phyloP scores from a whole-genome alignment of 2,888 invertebrate genomes.

The Resseliella maxima region DNA sequence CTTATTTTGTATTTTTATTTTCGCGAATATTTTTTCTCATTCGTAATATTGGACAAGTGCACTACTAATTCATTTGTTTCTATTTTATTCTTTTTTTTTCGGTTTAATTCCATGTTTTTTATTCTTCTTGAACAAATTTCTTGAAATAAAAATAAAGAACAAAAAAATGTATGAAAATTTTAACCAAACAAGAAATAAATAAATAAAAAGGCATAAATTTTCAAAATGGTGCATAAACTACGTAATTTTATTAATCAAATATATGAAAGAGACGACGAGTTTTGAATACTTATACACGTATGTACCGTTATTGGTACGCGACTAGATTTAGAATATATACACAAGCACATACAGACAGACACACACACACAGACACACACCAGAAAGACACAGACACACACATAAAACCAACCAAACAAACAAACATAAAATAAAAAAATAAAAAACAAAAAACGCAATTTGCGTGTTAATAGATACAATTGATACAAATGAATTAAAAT shows the following conservation, averaged over 20 bases:
- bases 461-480: neutral
- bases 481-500: neutral
- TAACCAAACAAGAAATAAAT: neutral
- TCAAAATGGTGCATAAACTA: constrained; percentile 20
- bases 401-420: neutral
- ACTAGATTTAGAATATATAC: constrained; percentile 17
- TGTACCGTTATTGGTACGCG: constrained; percentile 11
- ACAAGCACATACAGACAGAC: neutral
- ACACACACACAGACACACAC: no score
- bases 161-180: neutral
- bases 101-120: no score
- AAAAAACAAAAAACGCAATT: neutral
- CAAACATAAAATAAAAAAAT: neutral
- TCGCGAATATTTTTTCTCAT: no score
- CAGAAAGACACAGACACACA: neutral
- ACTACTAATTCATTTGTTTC: no score
- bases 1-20: no score
- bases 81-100: no score
- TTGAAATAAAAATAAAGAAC: no score
- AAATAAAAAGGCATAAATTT: neutral
- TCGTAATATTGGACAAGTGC: no score
- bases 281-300: constrained; percentile 33
- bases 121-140: neutral
- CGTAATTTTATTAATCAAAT: constrained; percentile 34
- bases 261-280: constrained; percentile 31